phyloP scores from a whole-genome alignment of 1,140 invertebrate genomes.

The Aphaenogaster floridana region DNA sequence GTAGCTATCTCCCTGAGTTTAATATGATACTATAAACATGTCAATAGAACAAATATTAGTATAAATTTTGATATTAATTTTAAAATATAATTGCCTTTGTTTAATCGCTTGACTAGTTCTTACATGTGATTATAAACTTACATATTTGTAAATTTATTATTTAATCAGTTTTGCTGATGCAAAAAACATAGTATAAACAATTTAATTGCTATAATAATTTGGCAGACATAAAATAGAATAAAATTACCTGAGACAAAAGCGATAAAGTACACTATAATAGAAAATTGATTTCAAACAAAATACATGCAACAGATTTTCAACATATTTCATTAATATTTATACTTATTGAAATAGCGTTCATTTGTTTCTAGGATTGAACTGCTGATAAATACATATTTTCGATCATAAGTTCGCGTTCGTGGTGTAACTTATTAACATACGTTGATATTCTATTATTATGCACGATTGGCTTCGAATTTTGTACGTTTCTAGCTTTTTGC shows the following conservation, averaged over 20 bases:
- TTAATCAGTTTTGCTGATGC: not conserved
- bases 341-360: not conserved
- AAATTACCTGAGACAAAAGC: not conserved
- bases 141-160: not conserved
- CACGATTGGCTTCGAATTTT: slow-evolving; percentile 56
- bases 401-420: slow-evolving; percentile 74
- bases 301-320: not conserved
- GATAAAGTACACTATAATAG: not conserved
- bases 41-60: slow-evolving; percentile 11
- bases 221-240: not conserved
- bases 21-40: not conserved
- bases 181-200: not conserved
- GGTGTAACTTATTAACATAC: slow-evolving; percentile 79
- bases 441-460: slow-evolving; percentile 74
- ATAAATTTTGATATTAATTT: slow-evolving; percentile 41
- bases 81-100: not conserved
- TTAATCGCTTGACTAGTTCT: slow-evolving; percentile 19
- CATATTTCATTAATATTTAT: slow-evolving; percentile 31
- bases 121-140: slow-evolving; percentile 8
- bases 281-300: slow-evolving; percentile 42
- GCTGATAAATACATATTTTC: slow-evolving; percentile 60
- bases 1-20: slow-evolving; percentile 57
- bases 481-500: slow-evolving; percentile 69
- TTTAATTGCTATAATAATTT: not conserved
- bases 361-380: slow-evolving; percentile 46